Evolutionary conservation across 2,113 vertebrate genomes (phyloP).

Genomic region (Meles meles): DNA sequence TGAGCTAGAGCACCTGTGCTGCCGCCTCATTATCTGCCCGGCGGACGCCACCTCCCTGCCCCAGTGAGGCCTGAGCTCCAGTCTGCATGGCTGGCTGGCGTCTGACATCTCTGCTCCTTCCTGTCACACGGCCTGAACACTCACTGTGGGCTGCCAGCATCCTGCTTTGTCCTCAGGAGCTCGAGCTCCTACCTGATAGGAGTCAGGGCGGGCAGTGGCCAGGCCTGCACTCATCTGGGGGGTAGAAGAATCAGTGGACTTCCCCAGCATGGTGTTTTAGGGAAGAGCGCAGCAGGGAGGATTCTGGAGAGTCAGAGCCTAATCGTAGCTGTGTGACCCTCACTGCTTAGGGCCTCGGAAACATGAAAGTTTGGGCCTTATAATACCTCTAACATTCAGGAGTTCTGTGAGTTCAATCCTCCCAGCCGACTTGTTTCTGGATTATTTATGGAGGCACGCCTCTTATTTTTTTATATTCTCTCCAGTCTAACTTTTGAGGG

Average conservation of each 20-base stretch:
- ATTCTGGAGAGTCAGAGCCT: neutral
- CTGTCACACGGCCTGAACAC: neutral
- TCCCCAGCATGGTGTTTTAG: neutral
- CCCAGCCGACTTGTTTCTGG: neutral
- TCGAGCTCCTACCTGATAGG: neutral
- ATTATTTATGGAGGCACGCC: neutral
- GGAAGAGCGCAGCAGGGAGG: neutral
- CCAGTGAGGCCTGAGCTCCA: neutral
- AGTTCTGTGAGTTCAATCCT: neutral
- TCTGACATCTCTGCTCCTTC: neutral
- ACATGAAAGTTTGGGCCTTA: neutral
- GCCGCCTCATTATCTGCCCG: neutral
- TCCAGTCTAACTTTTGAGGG: neutral
- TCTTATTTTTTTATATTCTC: constrained; percentile 10
- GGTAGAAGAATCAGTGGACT: neutral
- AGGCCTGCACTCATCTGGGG: neutral
- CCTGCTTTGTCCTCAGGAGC: neutral
- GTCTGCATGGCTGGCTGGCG: neutral
- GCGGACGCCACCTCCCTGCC: neutral
- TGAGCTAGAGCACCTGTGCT: neutral
- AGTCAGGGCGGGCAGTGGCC: neutral
- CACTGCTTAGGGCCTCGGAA: neutral
- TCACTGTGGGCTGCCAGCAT: neutral
- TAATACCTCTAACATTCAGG: neutral
- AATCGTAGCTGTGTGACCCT: neutral